Evolutionary conservation across 2,888 invertebrate genomes (phyloP).

Genomic region (Chrysolina haemoptera): DNA sequence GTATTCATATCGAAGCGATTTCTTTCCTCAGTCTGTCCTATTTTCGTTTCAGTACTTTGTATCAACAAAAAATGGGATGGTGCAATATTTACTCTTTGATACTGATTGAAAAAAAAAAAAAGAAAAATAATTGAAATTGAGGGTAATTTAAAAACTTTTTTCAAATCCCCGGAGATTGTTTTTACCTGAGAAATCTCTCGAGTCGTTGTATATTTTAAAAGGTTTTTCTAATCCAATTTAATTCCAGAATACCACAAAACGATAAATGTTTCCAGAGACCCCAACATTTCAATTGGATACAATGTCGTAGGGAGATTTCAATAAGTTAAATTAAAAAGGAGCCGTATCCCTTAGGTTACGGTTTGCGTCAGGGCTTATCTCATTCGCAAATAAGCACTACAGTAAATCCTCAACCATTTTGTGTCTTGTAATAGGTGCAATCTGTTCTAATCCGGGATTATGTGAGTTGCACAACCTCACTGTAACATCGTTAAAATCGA

Average conservation of each 20-base stretch:
- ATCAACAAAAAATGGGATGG: too few species aligned
- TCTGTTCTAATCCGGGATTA: conserved; percentile 58
- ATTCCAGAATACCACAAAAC: conserved; percentile 23
- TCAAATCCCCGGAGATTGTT: background rate
- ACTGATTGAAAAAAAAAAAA: background rate
- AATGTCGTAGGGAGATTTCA: conserved; percentile 35
- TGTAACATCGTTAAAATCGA: conserved; percentile 57
- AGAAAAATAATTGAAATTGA: background rate
- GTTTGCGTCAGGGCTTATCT: conserved; percentile 34
- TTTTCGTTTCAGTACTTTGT: too few species aligned
- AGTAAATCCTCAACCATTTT: conserved; percentile 53
- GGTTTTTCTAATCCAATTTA: conserved; percentile 26
- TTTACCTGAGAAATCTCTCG: conserved; percentile 11
- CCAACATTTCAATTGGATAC: conserved; percentile 30
- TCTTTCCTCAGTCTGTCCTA: too few species aligned
- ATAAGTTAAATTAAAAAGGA: conserved; percentile 41
- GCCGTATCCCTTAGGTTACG: conserved; percentile 19
- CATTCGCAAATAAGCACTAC: conserved; percentile 50
- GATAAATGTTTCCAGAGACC: conserved; percentile 28
- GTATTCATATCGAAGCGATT: too few species aligned
- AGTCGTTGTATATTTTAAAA: conserved; percentile 26
- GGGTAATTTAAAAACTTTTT: conserved; percentile 8
- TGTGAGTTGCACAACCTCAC: conserved; percentile 54
- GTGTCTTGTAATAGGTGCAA: conserved; percentile 58
- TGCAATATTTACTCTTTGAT: background rate